A percentile compares a stretch with the other conserved stretches of the same genome.
phyloP scores from a whole-genome alignment of 2,113 vertebrate genomes.

The Heterochromis multidens region DNA sequence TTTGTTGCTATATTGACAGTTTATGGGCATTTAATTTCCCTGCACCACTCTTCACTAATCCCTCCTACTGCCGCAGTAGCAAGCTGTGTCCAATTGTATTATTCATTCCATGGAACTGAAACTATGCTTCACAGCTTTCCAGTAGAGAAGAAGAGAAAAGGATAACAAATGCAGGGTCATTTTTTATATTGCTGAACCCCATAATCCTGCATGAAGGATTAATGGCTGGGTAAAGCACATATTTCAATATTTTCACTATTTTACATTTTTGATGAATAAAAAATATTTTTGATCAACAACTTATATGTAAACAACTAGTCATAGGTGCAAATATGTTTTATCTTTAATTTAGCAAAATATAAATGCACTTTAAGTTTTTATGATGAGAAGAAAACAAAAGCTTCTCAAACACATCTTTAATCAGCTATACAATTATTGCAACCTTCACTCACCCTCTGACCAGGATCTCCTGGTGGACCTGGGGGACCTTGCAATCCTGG shows the following conservation, averaged over 20 bases:
- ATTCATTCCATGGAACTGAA: conserved; percentile 14
- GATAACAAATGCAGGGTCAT: background rate
- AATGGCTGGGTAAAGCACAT: background rate
- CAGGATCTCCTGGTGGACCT: conserved; percentile 88
- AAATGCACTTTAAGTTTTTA: background rate
- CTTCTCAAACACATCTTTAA: conserved; percentile 14
- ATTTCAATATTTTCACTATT: background rate
- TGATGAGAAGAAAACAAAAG: background rate
- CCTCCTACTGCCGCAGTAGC: conserved; percentile 16
- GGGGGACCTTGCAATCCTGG: conserved; percentile 88
- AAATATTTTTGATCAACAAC: background rate
- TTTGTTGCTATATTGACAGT: conserved; percentile 35
- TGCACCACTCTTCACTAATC: background rate
- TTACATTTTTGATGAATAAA: background rate
- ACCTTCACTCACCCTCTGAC: conserved; percentile 87
- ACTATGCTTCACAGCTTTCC: conserved; percentile 5
- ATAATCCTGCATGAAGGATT: background rate
- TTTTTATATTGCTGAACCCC: background rate
- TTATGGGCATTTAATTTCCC: conserved; percentile 49
- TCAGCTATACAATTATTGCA: background rate
- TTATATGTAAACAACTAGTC: background rate
- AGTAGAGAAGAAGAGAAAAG: background rate
- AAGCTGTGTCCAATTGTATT: conserved; percentile 25
- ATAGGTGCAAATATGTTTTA: background rate
- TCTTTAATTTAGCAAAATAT: background rate